phyloP scores from a whole-genome alignment of 92 coral and sea anemone species.

The Bergia puertoricense region DNA sequence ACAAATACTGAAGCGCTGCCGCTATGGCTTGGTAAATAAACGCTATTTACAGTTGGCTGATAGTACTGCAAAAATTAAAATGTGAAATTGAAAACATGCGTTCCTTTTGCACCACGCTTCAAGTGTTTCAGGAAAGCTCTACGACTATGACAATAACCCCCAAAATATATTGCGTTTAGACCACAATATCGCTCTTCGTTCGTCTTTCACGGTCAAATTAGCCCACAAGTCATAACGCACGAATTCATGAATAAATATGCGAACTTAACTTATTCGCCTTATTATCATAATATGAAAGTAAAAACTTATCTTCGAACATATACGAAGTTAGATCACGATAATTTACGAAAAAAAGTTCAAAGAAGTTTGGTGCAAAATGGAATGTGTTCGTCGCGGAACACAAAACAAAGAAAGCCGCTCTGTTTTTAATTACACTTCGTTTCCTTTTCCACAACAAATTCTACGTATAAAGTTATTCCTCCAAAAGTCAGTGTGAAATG shows the following conservation, averaged over 20 bases:
- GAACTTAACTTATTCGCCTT: conserved; percentile 68
- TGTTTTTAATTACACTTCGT: conserved; percentile 26
- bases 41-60: conserved; percentile 23
- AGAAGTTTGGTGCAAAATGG: neutral
- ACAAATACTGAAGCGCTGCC: conserved; percentile 29
- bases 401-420: conserved; percentile 45
- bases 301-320: neutral
- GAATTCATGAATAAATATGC: conserved; percentile 83
- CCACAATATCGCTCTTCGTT: conserved; percentile 26
- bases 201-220: conserved; percentile 54
- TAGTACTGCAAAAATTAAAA: conserved; percentile 5
- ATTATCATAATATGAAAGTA: conserved; percentile 83
- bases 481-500: conserved; percentile 21
- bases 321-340: neutral
- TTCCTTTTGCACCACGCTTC: neutral
- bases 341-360: neutral
- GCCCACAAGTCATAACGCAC: conserved; percentile 63
- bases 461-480: neutral
- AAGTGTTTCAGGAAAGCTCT: conserved; percentile 3
- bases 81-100: conserved; percentile 4
- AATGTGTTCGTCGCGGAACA: conserved; percentile 28
- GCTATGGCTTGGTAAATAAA: conserved; percentile 34
- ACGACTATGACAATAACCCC: neutral
- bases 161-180: neutral
- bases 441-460: conserved; percentile 24